Conservation (phyloP, 1,140 invertebrate species). For the Pseudomyrmex concolor region DNA sequence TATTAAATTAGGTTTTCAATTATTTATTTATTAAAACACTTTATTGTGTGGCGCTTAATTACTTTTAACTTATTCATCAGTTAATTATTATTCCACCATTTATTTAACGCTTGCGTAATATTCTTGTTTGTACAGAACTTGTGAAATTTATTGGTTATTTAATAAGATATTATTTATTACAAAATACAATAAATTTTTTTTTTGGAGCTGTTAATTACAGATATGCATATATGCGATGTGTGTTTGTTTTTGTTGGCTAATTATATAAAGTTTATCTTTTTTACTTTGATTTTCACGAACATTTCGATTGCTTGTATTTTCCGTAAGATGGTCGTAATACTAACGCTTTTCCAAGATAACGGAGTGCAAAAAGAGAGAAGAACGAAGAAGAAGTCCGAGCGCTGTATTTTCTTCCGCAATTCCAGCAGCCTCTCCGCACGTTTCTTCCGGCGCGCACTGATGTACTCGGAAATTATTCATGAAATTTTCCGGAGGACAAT, state of each 20-base stretch:
- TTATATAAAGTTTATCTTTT: constrained; percentile 8
- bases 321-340: constrained; percentile 20
- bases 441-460: constrained; percentile 16
- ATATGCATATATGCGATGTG: neutral
- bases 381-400: constrained; percentile 42
- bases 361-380: neutral
- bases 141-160: constrained; percentile 1
- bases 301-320: constrained; percentile 46
- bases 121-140: too few species aligned
- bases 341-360: constrained; percentile 38
- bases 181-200: neutral
- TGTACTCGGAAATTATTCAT: constrained; percentile 59
- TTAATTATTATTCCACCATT: too few species aligned
- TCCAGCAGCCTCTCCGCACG: neutral
- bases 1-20: neutral
- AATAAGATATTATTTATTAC: neutral
- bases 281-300: constrained; percentile 9
- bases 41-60: neutral
- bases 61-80: too few species aligned
- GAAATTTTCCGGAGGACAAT: constrained; percentile 55
- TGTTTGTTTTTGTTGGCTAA: neutral
- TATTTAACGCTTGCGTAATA: too few species aligned
- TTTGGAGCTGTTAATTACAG: neutral
- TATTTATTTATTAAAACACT: neutral
- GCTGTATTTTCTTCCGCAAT: constrained; percentile 37